Evolutionary conservation across 2,113 vertebrate genomes (phyloP).

Genomic region (Ailuropoda melanoleuca): DNA sequence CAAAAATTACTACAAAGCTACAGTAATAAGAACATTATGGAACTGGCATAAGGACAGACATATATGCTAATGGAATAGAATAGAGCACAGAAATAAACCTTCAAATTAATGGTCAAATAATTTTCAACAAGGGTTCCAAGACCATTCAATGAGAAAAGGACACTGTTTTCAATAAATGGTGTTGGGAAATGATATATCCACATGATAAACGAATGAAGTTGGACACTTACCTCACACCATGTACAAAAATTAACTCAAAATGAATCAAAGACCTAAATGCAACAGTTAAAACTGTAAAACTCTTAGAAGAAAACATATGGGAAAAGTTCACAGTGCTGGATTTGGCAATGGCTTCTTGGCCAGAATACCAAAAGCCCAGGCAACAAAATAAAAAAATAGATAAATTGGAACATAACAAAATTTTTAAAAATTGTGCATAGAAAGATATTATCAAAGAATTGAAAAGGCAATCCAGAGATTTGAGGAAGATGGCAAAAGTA

Average conservation of each 20-base stretch:
- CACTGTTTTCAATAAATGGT: background rate
- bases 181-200: background rate
- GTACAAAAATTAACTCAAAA: slow-evolving; percentile 24
- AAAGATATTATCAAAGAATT: background rate
- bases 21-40: background rate
- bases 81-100: background rate
- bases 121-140: background rate
- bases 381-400: background rate
- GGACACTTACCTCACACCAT: background rate
- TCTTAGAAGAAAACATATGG: background rate
- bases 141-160: background rate
- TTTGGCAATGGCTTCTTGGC: background rate
- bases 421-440: background rate
- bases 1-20: background rate
- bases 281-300: background rate
- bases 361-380: background rate
- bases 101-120: background rate
- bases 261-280: background rate
- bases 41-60: background rate
- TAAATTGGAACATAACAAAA: background rate
- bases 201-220: background rate
- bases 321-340: background rate
- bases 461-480: background rate
- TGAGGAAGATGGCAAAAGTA: background rate
- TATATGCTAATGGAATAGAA: background rate